Percentiles rank a stretch among this genome's conserved stretches.
These are phyloP conservation scores for Cheilosia vulpina DNA, from an alignment of 2,888 invertebrate species.

Conservation along the genomic window DNA sequence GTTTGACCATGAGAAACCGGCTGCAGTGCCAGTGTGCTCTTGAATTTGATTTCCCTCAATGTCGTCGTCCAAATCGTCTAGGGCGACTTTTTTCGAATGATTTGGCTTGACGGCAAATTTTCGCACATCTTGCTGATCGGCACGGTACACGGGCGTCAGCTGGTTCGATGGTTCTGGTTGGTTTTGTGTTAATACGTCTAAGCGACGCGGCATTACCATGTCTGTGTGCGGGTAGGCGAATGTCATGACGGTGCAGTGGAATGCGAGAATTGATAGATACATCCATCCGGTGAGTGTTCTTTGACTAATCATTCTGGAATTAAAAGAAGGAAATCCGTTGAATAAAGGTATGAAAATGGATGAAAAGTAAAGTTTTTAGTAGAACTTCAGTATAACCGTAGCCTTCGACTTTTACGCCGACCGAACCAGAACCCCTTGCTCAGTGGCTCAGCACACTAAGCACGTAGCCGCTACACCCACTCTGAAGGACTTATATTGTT, in stretches of 20 bases:
- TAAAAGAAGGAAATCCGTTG: neutral
- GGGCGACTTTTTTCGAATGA: slow-evolving; percentile 93
- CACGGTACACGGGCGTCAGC: slow-evolving; percentile 79
- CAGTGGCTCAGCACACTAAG: no score
- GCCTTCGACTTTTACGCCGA: no score
- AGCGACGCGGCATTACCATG: slow-evolving; percentile 79
- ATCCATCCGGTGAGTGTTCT: slow-evolving; percentile 88
- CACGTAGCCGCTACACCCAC: no score
- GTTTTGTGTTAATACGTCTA: slow-evolving; percentile 73
- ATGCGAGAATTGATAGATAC: slow-evolving; percentile 88
- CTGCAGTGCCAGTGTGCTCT: slow-evolving; percentile 84
- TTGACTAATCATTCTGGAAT: slow-evolving; percentile 86
- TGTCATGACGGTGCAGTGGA: slow-evolving; percentile 87
- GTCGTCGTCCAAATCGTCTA: slow-evolving; percentile 93
- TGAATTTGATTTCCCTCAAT: slow-evolving; percentile 92
- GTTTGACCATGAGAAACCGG: slow-evolving; percentile 94
- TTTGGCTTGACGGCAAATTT: slow-evolving; percentile 96
- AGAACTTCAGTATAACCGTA: no score
- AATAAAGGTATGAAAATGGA: neutral
- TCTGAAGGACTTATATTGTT: no score
- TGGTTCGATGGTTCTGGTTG: slow-evolving; percentile 74
- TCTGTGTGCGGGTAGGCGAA: slow-evolving; percentile 87
- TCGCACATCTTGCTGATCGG: slow-evolving; percentile 85
- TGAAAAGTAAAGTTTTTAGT: slow-evolving; percentile 35
- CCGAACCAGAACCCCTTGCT: no score